Evolutionary conservation across 2,113 vertebrate genomes (phyloP), one percentile per base, ranked within the genome.

Genomic region (Centropristis striata): DNA sequence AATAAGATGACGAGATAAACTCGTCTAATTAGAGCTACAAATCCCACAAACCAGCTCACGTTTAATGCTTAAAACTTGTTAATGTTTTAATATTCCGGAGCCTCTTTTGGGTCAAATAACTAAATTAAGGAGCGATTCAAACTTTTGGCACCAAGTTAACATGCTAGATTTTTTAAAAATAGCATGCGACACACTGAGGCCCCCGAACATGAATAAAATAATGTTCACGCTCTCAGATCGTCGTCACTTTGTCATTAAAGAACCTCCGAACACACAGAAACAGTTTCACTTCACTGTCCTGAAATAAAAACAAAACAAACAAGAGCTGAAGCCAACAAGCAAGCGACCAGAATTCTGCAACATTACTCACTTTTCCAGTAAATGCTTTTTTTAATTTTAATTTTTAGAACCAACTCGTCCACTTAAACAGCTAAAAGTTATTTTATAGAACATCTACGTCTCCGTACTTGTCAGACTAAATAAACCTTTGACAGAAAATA

Each of bases 241-340:
- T 23, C n/a, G n/a, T 46, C 0, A 65, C 59, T 77, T 74, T 69
- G 88, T 71, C 88, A 75, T 66, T 25, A 75, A 85, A 3, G 23
- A 58, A 44, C 78, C 58, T 86, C 67, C 49, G 10, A 5, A 20
- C 25, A 10, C 4, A 60, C 16, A 0, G 5, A 10, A 25, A n/a
- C 55, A n/a, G n/a, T n/a, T n/a, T n/a, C n/a, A n/a, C n/a, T n/a
- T n/a, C n/a, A n/a, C n/a, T n/a, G n/a, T n/a, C n/a, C n/a, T n/a
- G 5, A 5, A 27, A 21, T 32, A 61, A 64, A 44, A 42, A 32
- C 50, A 46, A 66, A 67, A 60, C 49, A 55, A 78, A 76, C 6
- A 82, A 95, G 94, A 95, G 96, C 96, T 96, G 95, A 93, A 93
- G 96, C 95, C 93, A 95, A 97, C 95, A 94, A 97, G 96, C 96